Percentiles rank a stretch among this genome's conserved stretches.
Evolutionary conservation across 2,888 invertebrate species (phyloP).

Genomic region (Fragum whitleyi): DNA sequence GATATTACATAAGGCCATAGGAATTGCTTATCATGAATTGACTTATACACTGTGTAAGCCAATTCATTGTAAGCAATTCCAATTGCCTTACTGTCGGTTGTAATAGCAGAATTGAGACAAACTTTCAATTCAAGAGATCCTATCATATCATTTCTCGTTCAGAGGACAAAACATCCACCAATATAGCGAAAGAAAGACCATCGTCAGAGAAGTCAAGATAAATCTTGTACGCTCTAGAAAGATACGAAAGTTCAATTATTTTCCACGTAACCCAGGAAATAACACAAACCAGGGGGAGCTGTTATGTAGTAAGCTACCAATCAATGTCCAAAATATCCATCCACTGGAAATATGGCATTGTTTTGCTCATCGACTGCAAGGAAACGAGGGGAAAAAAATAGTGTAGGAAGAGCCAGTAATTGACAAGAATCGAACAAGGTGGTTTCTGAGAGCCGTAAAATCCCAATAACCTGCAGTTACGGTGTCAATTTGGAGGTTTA

Average conservation of each 20-base stretch:
- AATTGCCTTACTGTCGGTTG: too few relatives aligned
- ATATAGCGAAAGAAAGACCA: conserved; percentile 20
- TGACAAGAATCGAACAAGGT: conserved; percentile 58
- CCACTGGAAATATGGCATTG: conserved; percentile 27
- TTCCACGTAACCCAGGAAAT: not conserved
- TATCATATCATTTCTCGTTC: too few relatives aligned
- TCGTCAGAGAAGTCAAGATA: conserved; percentile 1
- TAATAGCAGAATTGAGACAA: too few relatives aligned
- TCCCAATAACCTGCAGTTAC: conserved; percentile 63
- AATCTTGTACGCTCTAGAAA: conserved; percentile 1
- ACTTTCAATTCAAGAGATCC: too few relatives aligned
- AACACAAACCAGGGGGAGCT: not conserved
- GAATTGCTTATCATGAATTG: too few relatives aligned
- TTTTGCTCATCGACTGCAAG: conserved; percentile 36
- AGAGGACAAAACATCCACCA: not conserved
- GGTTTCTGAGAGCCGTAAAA: conserved; percentile 55
- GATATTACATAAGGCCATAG: too few relatives aligned
- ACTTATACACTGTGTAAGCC: too few relatives aligned
- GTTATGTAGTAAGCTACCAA: conserved; percentile 26
- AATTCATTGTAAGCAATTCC: too few relatives aligned
- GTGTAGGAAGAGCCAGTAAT: conserved; percentile 42
- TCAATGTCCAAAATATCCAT: conserved; percentile 44
- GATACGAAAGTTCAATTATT: conserved; percentile 2
- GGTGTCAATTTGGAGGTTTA: conserved; percentile 61
- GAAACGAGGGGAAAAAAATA: conserved; percentile 6